These are phyloP conservation scores for Erannis defoliaria DNA, from an alignment of 2,888 invertebrate species.

Conservation along the genomic window DNA sequence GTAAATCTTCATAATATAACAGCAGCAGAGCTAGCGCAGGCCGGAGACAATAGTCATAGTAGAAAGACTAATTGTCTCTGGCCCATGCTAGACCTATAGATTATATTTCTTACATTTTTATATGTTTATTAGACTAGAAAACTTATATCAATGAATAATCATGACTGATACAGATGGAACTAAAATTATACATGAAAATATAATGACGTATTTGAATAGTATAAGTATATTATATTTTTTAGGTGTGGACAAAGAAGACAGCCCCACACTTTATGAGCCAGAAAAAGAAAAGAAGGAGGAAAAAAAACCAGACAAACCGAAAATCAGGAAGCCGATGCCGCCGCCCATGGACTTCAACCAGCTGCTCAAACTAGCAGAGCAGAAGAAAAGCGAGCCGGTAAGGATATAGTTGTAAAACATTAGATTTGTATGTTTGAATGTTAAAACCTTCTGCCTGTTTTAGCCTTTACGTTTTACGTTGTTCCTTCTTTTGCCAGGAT, in stretches of 20 bases:
- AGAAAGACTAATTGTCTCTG: too few relatives aligned
- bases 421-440: neutral
- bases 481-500: too few relatives aligned
- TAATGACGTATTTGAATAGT: too few relatives aligned
- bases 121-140: too few relatives aligned
- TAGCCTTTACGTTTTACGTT: too few relatives aligned
- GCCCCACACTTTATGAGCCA: slow-evolving; percentile 71
- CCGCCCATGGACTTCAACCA: slow-evolving; percentile 93
- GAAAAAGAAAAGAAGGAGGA: slow-evolving; percentile 75
- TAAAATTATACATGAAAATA: too few relatives aligned
- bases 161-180: too few relatives aligned
- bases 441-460: neutral
- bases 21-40: neutral
- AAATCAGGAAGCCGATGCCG: slow-evolving; percentile 87
- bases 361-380: slow-evolving; percentile 92
- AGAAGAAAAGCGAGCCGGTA: slow-evolving; percentile 93
- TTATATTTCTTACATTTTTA: too few relatives aligned
- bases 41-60: too few relatives aligned
- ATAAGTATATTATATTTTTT: neutral
- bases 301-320: slow-evolving; percentile 84
- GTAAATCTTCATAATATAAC: too few relatives aligned
- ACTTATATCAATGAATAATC: too few relatives aligned
- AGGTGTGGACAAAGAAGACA: slow-evolving; percentile 52
- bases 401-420: neutral
- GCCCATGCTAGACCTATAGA: too few relatives aligned